A percentile compares a stretch with the other conserved stretches of the same genome.
Conservation (phyloP, 2,888 invertebrate species). For the Pseudolycoriella hygida region DNA sequence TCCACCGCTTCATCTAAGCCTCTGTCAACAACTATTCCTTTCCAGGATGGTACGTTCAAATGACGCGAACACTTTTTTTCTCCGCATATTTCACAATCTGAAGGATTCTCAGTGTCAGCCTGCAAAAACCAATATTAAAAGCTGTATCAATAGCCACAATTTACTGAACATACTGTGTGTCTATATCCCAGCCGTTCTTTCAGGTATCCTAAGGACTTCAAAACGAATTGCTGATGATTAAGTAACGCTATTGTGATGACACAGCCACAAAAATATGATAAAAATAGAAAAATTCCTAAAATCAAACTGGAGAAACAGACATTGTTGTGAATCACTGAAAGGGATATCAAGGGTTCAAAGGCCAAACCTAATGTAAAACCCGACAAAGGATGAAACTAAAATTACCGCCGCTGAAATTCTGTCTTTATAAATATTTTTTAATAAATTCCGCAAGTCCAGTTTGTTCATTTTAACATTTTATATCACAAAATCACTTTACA, state of each 20-base stretch:
- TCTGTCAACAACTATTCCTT: conserved; percentile 43
- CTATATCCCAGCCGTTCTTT: conserved; percentile 18
- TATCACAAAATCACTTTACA: no score
- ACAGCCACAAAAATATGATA: conserved; percentile 10
- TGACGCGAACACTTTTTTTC: conserved; percentile 39
- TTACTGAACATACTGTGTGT: conserved; percentile 10
- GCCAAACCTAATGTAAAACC: no score
- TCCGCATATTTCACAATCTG: conserved; percentile 40
- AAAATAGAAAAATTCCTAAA: conserved; percentile 9
- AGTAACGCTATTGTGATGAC: conserved; percentile 8
- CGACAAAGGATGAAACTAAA: no score
- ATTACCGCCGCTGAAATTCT: neutral
- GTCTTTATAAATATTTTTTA: neutral
- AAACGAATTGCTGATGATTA: conserved; percentile 10
- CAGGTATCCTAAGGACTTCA: conserved; percentile 12
- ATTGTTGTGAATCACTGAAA: neutral
- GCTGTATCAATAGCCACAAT: neutral
- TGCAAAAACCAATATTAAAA: conserved; percentile 8
- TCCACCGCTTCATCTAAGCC: conserved; percentile 58
- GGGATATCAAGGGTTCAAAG: no score
- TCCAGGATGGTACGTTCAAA: conserved; percentile 45
- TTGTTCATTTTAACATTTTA: neutral
- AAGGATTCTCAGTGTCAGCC: conserved; percentile 14
- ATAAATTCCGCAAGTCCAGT: neutral
- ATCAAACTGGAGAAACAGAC: conserved; percentile 7